Evolutionary conservation across 2,797 vertebrate species (phyloP).

Genomic region (Ficedula albicollis): DNA sequence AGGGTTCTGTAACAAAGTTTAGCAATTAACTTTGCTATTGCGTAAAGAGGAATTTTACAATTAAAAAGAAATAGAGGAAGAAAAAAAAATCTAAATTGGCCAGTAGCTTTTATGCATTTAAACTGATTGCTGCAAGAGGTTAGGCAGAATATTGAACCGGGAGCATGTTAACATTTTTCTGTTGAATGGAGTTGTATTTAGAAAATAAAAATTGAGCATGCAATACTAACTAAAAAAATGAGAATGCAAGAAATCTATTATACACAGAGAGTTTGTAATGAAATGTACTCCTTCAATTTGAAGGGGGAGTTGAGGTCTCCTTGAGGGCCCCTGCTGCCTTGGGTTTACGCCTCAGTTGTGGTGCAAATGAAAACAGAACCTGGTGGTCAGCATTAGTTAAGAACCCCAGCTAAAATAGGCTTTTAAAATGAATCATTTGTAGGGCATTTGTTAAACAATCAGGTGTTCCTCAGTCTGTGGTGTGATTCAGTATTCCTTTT

Average conservation of each 20-base stretch:
- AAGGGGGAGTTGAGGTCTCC: neutral
- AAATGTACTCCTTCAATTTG: neutral
- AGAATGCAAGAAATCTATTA: neutral
- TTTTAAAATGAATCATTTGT: neutral
- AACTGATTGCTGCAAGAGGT: neutral
- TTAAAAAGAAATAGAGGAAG: conserved; percentile 5
- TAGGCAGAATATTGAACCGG: conserved; percentile 1
- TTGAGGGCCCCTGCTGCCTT: neutral
- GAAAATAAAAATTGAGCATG: neutral
- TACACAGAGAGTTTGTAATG: neutral
- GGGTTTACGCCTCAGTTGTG: neutral
- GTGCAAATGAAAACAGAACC: conserved; percentile 42
- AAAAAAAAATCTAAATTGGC: neutral
- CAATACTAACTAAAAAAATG: neutral
- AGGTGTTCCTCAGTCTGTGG: neutral
- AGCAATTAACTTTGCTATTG: conserved; percentile 70
- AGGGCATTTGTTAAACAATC: neutral
- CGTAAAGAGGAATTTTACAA: conserved; percentile 36
- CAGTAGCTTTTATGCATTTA: neutral
- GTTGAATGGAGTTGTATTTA: neutral
- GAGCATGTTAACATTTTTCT: neutral
- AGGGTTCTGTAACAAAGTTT: conserved; percentile 76
- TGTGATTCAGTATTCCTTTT: neutral
- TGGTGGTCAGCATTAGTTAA: neutral
- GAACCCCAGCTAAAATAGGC: neutral